A percentile compares a stretch with the other conserved stretches of the same genome.
Evolutionary conservation across 2,113 vertebrate genomes (phyloP).

Genomic region (Tachuris rubrigastra): DNA sequence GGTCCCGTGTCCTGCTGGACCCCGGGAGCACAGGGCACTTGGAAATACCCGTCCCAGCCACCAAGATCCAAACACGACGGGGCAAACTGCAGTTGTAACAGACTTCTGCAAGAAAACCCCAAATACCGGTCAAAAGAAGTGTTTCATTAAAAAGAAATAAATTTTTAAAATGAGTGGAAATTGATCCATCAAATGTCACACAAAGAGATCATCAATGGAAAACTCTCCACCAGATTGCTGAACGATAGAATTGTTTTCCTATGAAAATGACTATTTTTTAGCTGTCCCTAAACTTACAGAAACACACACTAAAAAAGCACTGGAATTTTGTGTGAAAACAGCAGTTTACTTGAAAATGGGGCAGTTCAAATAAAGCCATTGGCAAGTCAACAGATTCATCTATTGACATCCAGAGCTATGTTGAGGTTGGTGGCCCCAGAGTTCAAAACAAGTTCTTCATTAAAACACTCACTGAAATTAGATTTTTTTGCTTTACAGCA

Average conservation of each 20-base stretch:
- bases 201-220: constrained; percentile 6
- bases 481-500: not conserved
- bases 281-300: not conserved
- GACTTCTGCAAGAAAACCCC: not conserved
- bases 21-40: rapidly evolving
- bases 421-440: not conserved
- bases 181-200: not conserved
- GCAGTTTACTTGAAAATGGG: not conserved
- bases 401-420: rapidly evolving
- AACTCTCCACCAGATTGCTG: not conserved
- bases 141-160: not conserved
- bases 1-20: rapidly evolving
- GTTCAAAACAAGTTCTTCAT: not conserved
- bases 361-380: not conserved
- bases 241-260: not conserved
- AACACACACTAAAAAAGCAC: not conserved
- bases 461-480: not conserved
- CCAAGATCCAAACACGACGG: not conserved
- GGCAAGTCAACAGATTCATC: not conserved
- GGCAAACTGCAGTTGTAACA: not conserved
- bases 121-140: not conserved
- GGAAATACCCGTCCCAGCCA: rapidly evolving
- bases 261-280: not conserved
- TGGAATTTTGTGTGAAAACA: not conserved
- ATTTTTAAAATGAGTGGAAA: not conserved